These are phyloP conservation scores for Augochlorella aurata DNA, from an alignment of 2,888 invertebrate genomes.

Conservation along the genomic window DNA sequence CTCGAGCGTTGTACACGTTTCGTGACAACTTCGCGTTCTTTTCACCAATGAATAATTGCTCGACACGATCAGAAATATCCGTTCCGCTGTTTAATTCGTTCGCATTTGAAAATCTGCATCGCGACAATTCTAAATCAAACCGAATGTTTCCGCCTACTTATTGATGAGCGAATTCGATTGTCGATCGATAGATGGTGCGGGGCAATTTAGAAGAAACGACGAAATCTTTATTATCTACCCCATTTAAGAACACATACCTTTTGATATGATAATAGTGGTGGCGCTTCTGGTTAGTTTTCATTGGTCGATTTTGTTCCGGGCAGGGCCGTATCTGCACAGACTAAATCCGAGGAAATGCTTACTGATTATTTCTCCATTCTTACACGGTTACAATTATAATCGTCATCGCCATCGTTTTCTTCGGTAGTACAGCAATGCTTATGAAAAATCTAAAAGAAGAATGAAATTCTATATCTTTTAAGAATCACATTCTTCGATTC, in stretches of 20 bases:
- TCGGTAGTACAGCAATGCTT: neutral
- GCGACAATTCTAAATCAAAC: neutral
- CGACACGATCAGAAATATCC: neutral
- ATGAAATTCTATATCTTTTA: neutral
- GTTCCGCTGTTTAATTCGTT: neutral
- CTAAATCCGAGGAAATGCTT: neutral
- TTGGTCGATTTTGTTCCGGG: neutral
- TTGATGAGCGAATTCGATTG: neutral
- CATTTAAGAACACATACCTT: neutral
- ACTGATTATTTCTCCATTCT: neutral
- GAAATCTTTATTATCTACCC: slow-evolving; percentile 6
- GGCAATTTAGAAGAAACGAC: neutral
- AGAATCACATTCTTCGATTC: neutral
- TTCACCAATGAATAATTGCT: slow-evolving; percentile 3
- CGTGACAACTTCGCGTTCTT: neutral
- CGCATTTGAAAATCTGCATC: slow-evolving; percentile 4
- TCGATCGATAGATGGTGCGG: slow-evolving; percentile 4
- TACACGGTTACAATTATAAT: neutral
- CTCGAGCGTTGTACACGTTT: neutral
- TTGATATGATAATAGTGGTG: neutral
- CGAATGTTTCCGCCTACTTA: neutral
- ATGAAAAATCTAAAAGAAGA: too few relatives aligned
- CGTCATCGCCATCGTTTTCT: too few relatives aligned
- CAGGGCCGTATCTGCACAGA: neutral
- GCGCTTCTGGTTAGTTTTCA: neutral